Evolutionary conservation across 2,888 invertebrate species (phyloP), one percentile per base, ranked within the genome.

Genomic region (Drosophila mulleri): DNA sequence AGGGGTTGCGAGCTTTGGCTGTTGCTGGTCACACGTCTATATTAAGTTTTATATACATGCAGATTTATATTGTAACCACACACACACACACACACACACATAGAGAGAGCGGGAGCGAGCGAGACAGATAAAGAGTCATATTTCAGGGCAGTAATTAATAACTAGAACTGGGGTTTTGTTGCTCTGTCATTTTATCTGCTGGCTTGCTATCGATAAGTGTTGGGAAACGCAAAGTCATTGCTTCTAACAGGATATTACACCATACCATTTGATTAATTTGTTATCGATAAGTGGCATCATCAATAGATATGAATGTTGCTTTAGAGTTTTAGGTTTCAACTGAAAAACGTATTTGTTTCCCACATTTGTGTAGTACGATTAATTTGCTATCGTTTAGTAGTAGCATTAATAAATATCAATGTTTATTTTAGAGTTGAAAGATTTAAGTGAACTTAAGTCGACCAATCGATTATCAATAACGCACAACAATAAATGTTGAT

Each of bases 91-190:
- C 2, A 23, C 6, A 26, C 1, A 26, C 3, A 16, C 7, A 39
- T 2, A 29, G 29, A 2, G 8, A 7, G 29, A 8, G 29, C 6
- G 29, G 2, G 29, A 29, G 8, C 29, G 23, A 0, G 45, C 3
- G 45, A 14, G 12, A 23, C 7, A 14, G 20, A 16, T 16, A 47
- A 4, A 26, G 39, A 26, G 39, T 35, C 39, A 23, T 39, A 16
- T 20, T 41, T 35, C 52, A 23, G 67, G 56, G 53, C 73, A 58
- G 77, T 76, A 76, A 76, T 79, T 79, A 79, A 79, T 79, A 79
- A 74, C 60, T 47, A 61, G 56, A 61, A 57, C 70, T 71, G 71
- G 50, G 65, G 64, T 76, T 73, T 64, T 59, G 64, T 72, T 56
- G 67, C 45, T 35, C 41, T 42, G 20, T 26, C 37, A 61, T 20